Percentiles rank a stretch among this genome's conserved stretches.
These are phyloP conservation scores for Morone saxatilis DNA, from an alignment of 2,113 vertebrate genomes.

Conservation along the genomic window DNA sequence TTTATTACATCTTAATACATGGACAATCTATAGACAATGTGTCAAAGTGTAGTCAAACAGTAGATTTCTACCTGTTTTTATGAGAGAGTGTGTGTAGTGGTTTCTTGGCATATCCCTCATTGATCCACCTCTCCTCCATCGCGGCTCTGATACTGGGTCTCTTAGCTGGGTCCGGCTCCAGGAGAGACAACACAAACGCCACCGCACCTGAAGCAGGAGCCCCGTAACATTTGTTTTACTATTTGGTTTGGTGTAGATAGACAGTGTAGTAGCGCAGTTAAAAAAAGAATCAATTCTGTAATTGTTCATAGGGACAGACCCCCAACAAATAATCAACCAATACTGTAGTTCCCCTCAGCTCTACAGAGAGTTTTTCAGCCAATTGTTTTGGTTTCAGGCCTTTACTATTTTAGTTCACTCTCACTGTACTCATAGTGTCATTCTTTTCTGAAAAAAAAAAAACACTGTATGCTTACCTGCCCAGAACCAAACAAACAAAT, in stretches of 20 bases:
- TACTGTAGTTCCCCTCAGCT: neutral
- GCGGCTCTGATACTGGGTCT: conserved; percentile 84
- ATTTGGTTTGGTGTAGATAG: neutral
- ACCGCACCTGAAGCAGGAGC: conserved; percentile 75
- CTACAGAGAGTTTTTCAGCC: neutral
- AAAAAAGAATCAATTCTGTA: no score
- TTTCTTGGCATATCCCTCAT: conserved; percentile 85
- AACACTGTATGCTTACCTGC: neutral
- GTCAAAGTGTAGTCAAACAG: neutral
- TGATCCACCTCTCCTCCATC: conserved; percentile 87
- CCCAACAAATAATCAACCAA: neutral
- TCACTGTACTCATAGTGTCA: neutral
- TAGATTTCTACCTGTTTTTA: conserved; percentile 84
- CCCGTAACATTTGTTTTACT: neutral
- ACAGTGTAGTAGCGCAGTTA: no score
- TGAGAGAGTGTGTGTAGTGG: conserved; percentile 64
- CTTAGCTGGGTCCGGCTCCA: conserved; percentile 87
- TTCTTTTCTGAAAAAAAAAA: neutral
- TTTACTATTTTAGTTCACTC: neutral
- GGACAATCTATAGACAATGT: neutral
- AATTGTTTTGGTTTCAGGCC: neutral
- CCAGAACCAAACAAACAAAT: neutral
- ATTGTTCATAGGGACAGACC: no score
- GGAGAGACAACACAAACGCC: conserved; percentile 86
- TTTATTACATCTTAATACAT: neutral